Percentiles rank a stretch among this genome's conserved stretches.
These are phyloP conservation scores for Leptodactylus fuscus DNA, from an alignment of 2,113 vertebrate genomes.

Conservation along the genomic window DNA sequence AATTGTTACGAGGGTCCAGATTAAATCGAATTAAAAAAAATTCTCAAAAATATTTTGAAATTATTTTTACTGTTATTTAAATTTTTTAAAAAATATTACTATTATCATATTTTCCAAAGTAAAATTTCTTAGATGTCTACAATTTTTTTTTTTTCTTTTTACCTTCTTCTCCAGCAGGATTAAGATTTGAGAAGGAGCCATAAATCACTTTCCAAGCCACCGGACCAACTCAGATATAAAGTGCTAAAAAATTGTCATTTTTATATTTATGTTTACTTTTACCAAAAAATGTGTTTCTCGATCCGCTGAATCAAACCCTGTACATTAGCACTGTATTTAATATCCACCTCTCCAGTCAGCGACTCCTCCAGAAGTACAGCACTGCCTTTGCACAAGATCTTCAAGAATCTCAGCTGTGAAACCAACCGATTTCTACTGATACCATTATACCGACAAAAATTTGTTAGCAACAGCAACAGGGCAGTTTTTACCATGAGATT, in stretches of 20 bases:
- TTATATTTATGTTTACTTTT: conserved; percentile 84
- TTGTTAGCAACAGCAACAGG: conserved; percentile 29
- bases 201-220: conserved; percentile 71
- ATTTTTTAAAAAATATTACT: too few relatives aligned
- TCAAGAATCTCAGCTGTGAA: conserved; percentile 89
- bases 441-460: background rate
- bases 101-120: too few relatives aligned
- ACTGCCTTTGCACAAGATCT: conserved; percentile 86
- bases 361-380: conserved; percentile 74
- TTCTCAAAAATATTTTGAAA: too few relatives aligned
- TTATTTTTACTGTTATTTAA: too few relatives aligned
- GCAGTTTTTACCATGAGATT: conserved; percentile 62
- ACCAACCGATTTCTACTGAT: conserved; percentile 78
- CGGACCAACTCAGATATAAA: conserved; percentile 77
- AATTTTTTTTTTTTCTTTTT: background rate
- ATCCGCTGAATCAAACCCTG: conserved; percentile 80
- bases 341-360: conserved; percentile 73
- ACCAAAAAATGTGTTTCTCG: conserved; percentile 75
- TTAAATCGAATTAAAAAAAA: too few relatives aligned
- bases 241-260: conserved; percentile 81
- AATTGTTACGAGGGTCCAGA: too few relatives aligned
- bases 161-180: conserved; percentile 76
- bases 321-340: conserved; percentile 90
- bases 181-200: conserved; percentile 81
- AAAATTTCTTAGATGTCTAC: too few relatives aligned